These are phyloP conservation scores for Eutolmus rufibarbis DNA, from an alignment of 2,888 invertebrate genomes.

Conservation along the genomic window DNA sequence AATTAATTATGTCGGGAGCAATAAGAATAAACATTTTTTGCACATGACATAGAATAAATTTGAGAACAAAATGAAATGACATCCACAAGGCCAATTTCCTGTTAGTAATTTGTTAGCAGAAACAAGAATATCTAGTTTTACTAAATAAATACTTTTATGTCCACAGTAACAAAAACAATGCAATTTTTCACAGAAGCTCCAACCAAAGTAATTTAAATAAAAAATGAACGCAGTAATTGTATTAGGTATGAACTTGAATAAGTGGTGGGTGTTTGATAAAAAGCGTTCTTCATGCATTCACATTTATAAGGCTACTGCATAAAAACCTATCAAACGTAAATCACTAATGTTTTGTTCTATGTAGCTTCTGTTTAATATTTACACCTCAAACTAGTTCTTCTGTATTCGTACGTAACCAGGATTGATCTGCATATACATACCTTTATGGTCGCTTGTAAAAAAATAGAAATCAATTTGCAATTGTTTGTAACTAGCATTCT, in stretches of 20 bases:
- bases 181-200: neutral
- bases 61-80: neutral
- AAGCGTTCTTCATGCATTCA: neutral
- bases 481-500: neutral
- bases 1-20: too few species aligned
- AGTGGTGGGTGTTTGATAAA: neutral
- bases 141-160: too few species aligned
- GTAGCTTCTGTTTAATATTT: neutral
- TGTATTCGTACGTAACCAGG: neutral
- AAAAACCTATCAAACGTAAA: neutral
- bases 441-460: neutral
- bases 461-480: neutral
- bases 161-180: neutral
- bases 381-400: neutral
- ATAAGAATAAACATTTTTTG: neutral
- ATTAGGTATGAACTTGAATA: neutral
- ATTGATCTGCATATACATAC: neutral
- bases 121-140: neutral
- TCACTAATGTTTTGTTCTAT: neutral
- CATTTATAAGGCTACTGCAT: neutral
- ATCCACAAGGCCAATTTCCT: neutral
- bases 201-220: neutral
- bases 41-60: neutral
- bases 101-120: neutral
- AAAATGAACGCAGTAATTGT: neutral